Evolutionary conservation across 2,797 vertebrate genomes (phyloP), one percentile per base, ranked within the genome.

Genomic region (Poeciliopsis turneri): DNA sequence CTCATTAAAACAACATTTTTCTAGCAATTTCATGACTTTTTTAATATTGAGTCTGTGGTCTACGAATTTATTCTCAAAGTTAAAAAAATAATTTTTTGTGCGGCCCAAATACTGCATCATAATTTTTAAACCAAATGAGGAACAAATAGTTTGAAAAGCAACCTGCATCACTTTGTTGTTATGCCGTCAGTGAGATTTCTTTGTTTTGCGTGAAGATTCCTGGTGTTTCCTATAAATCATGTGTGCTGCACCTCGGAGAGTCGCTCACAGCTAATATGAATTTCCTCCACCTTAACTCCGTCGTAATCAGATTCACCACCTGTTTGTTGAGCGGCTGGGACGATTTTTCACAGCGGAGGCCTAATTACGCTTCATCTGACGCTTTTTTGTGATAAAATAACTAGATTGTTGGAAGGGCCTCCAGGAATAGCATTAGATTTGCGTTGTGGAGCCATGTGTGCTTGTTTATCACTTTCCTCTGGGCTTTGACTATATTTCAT

Each of bases 301-400:
- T 75, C 76, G 66, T 91, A 92, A 93, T 93, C 86, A 84, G 77
- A 91, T 95, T 93, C 66, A 55, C 92, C 95, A 95, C 90, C 94
- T 94, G 94, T 92, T 92, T 92, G 82, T 90, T 75, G 82, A 16
- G 86, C 86, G 82, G 74, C 77, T 8, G 87, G 85, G 78, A 77
- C 74, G 28, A 85, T 85, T 89, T 92, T 75, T 89, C 85, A 88
- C 83, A 86, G 74, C 78, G 2, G 74, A 88, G 79, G 41, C 66
- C 74, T 85, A 87, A 92, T 92, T 91, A 86, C 76, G 74, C 66
- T 33, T 90, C 80, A 89, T 78, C 82, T 80, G 82, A 87, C 74
- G 83, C 76, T 78, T 80, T 86, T 86, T 88, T 81, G 74, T 82
- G 81, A 90, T 85, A 81, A 81, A 79, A 84, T 86, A 77, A 88